These are phyloP conservation scores for Volucella inanis DNA, from an alignment of 2,888 invertebrate genomes.

Conservation along the genomic window DNA sequence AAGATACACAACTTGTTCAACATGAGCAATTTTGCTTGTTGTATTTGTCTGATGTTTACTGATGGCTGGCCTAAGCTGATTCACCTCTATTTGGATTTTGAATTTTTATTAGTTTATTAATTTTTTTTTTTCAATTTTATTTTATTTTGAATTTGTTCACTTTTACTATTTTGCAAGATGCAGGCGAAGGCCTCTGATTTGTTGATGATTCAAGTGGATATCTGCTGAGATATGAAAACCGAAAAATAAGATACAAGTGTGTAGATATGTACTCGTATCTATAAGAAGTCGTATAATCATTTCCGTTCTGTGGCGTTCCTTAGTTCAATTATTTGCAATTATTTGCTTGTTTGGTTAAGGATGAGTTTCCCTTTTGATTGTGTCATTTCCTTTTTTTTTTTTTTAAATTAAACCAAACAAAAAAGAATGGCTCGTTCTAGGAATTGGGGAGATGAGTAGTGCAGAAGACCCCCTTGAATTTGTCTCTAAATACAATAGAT, in stretches of 20 bases:
- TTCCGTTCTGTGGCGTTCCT: constrained; percentile 32
- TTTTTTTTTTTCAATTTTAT: not conserved
- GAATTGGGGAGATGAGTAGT: constrained; percentile 2
- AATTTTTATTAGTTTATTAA: not conserved
- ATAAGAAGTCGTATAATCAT: constrained; percentile 20
- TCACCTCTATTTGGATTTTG: constrained; percentile 50
- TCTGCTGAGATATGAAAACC: constrained; percentile 4
- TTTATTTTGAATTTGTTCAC: not conserved
- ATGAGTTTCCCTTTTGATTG: constrained; percentile 42
- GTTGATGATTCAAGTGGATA: constrained; percentile 16
- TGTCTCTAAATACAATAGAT: not conserved
- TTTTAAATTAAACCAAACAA: not conserved
- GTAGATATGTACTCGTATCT: not conserved
- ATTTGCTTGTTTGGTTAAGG: constrained; percentile 26
- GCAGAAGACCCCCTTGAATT: not conserved
- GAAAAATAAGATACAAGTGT: not conserved
- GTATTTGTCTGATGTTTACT: constrained; percentile 1
- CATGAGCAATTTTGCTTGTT: constrained; percentile 33
- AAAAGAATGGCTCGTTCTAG: constrained; percentile 13
- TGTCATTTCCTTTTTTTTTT: constrained; percentile 19
- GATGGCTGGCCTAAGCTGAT: constrained; percentile 27
- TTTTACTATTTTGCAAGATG: constrained; percentile 21
- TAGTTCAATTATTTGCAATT: constrained; percentile 48
- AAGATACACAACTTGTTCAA: constrained; percentile 57
- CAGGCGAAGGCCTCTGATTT: constrained; percentile 16